Evolutionary conservation across 2,797 vertebrate species (phyloP).

Genomic region (Hippopotamyrus pictus): DNA sequence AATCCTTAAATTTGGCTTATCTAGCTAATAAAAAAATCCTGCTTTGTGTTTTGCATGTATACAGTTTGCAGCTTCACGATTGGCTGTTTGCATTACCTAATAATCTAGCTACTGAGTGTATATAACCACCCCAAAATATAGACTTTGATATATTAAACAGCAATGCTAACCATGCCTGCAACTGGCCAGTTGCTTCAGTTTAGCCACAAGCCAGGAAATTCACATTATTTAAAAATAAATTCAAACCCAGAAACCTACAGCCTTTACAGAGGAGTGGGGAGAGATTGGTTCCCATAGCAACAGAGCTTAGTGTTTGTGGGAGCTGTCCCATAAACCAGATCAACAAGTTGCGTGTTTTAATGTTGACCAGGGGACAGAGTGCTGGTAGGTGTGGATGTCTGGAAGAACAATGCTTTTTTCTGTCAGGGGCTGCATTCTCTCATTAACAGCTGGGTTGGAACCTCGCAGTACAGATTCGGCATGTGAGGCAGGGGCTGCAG

Average conservation of each 20-base stretch:
- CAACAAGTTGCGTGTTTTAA: background rate
- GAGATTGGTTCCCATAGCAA: conserved; percentile 2
- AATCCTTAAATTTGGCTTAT: background rate
- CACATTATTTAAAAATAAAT: background rate
- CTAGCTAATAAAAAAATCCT: background rate
- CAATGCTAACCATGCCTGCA: background rate
- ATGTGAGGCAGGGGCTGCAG: conserved; percentile 35
- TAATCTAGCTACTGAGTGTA: background rate
- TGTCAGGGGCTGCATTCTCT: background rate
- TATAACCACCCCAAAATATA: background rate
- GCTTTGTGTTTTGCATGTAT: background rate
- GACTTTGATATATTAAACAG: background rate
- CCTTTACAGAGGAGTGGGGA: background rate
- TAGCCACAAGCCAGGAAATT: background rate
- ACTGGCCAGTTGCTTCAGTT: background rate
- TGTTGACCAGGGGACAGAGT: background rate
- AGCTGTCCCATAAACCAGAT: background rate
- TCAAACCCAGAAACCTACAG: background rate
- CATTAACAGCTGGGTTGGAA: background rate
- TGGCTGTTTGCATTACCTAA: background rate
- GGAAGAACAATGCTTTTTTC: background rate
- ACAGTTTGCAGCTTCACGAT: background rate
- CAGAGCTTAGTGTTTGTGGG: background rate
- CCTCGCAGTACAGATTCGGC: background rate
- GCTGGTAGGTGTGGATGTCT: background rate